phyloP scores from a whole-genome alignment of 2,113 vertebrate species.

The Eptatretus burgeri region DNA sequence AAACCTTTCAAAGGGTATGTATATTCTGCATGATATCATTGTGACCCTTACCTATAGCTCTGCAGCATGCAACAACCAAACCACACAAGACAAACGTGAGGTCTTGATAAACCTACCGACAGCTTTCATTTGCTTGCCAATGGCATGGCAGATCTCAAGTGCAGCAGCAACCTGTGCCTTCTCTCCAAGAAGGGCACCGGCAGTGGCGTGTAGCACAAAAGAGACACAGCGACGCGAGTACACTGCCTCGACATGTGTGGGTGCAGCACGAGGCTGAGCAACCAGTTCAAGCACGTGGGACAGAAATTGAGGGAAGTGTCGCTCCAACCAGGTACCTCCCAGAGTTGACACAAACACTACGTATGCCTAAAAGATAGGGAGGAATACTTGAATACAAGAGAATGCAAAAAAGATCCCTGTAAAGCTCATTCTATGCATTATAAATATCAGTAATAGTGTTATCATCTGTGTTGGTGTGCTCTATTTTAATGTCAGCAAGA shows the following conservation, averaged over 20 bases:
- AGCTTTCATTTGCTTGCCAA: constrained; percentile 91
- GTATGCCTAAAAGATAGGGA: constrained; percentile 37
- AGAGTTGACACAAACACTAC: constrained; percentile 79
- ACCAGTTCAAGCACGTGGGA: constrained; percentile 76
- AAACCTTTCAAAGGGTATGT: too few relatives aligned
- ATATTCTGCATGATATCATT: too few relatives aligned
- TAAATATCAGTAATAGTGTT: too few relatives aligned
- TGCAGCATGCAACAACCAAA: too few relatives aligned
- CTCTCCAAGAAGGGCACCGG: constrained; percentile 68
- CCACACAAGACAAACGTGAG: too few relatives aligned
- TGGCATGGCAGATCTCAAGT: constrained; percentile 91
- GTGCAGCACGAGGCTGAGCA: constrained; percentile 75
- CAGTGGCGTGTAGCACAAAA: constrained; percentile 71
- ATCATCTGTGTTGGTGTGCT: too few relatives aligned
- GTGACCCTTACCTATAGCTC: too few relatives aligned
- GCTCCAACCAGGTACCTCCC: constrained; percentile 85
- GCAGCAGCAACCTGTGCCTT: constrained; percentile 94
- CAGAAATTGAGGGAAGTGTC: constrained; percentile 72
- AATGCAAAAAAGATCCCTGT: neutral
- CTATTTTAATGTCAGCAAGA: too few relatives aligned
- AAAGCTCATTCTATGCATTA: too few relatives aligned
- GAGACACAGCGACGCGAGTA: constrained; percentile 92
- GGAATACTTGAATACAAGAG: constrained; percentile 7
- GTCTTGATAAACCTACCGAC: constrained; percentile 28
- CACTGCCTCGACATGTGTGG: constrained; percentile 84